These are phyloP conservation scores for Hippocampus zosterae DNA, from an alignment of 2,113 vertebrate species.

Conservation along the genomic window DNA sequence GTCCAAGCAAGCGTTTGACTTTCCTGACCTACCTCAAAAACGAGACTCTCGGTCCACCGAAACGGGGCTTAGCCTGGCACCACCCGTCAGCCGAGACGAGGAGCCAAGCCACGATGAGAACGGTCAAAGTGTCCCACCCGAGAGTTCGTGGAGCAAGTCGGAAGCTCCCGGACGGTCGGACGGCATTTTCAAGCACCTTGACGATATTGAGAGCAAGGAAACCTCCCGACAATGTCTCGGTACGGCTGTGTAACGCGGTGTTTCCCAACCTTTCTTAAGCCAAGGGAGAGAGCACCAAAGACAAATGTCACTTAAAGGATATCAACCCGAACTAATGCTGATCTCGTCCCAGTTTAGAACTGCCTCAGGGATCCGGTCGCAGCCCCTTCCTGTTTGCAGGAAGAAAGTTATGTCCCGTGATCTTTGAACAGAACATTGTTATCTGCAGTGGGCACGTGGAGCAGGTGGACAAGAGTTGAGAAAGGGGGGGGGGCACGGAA, in stretches of 20 bases:
- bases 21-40: constrained; percentile 17
- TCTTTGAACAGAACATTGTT: no score
- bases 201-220: constrained; percentile 57
- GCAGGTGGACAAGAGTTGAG: no score
- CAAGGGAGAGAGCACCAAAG: no score
- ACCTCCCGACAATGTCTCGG: constrained; percentile 19
- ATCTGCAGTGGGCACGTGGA: no score
- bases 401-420: no score
- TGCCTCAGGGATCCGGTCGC: no score
- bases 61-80: background rate
- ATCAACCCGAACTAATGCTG: no score
- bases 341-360: no score
- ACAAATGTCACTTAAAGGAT: no score
- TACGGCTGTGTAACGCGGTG: constrained; percentile 31
- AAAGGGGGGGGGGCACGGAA: no score
- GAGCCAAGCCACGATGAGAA: constrained; percentile 6
- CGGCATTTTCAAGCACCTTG: constrained; percentile 67
- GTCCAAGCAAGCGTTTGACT: constrained; percentile 35
- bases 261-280: no score
- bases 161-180: constrained; percentile 53
- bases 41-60: background rate
- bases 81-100: background rate
- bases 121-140: constrained; percentile 23
- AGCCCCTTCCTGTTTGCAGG: no score
- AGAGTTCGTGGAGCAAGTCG: constrained; percentile 41